These are phyloP conservation scores for Spheniscus humboldti DNA, from an alignment of 2,797 vertebrate species.

Conservation along the genomic window DNA sequence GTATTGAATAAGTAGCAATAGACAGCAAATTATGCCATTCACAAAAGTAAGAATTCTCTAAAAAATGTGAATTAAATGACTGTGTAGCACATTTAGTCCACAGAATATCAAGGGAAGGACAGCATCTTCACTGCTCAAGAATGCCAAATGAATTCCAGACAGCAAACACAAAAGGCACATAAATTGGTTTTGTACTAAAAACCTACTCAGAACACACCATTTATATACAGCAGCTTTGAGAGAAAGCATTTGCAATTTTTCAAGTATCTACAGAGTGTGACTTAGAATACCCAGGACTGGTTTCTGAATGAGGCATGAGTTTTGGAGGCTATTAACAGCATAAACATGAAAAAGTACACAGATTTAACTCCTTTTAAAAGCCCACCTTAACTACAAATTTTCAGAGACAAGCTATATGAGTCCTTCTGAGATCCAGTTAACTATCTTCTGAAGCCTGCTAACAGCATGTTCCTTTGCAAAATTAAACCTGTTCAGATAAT, in stretches of 20 bases:
- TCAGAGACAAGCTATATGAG: background rate
- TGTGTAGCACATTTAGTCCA: background rate
- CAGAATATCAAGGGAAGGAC: background rate
- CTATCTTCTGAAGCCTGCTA: background rate
- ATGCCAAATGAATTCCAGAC: background rate
- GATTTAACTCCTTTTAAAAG: background rate
- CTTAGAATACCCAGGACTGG: background rate
- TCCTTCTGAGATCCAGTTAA: background rate
- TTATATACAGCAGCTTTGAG: background rate
- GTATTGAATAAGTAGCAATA: background rate
- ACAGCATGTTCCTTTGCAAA: background rate
- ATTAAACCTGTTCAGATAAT: background rate
- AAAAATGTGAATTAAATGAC: background rate
- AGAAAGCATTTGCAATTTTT: background rate
- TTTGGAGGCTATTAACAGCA: background rate
- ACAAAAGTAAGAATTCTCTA: background rate
- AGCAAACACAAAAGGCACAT: background rate
- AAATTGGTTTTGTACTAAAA: background rate
- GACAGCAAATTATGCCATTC: background rate
- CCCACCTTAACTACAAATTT: background rate
- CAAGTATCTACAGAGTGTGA: background rate
- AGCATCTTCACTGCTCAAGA: background rate
- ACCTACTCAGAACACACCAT: background rate
- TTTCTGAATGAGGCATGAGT: background rate
- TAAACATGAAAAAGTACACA: background rate